Evolutionary conservation across 1,140 invertebrate species (phyloP).

Genomic region (Nautilus pompilius): DNA sequence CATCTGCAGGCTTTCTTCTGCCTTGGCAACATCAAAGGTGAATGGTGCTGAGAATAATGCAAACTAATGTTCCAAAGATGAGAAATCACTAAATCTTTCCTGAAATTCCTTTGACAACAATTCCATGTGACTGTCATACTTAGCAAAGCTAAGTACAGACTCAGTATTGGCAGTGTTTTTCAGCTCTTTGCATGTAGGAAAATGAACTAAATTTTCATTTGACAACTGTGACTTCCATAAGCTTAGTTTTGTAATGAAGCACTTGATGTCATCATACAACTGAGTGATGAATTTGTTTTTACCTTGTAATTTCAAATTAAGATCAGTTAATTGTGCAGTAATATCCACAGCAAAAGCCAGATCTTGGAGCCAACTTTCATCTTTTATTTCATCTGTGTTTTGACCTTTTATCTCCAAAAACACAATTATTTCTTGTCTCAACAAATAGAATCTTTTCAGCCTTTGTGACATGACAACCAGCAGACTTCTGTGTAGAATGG

Average conservation of each 20-base stretch:
- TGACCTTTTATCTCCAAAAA: conserved; percentile 10
- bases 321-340: conserved; percentile 13
- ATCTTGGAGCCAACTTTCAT: conserved; percentile 12
- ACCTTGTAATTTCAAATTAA: conserved; percentile 7
- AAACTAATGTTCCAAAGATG: conserved; percentile 10
- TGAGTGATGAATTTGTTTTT: conserved; percentile 12
- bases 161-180: conserved; percentile 7
- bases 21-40: conserved; percentile 4
- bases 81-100: conserved; percentile 15
- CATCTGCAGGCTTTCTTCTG: not conserved
- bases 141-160: conserved; percentile 7
- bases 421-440: conserved; percentile 8
- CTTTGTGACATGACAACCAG: conserved; percentile 1
- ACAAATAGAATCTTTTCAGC: conserved; percentile 2
- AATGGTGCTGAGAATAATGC: conserved; percentile 8
- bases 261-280: conserved; percentile 12
- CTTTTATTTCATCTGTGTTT: conserved; percentile 15
- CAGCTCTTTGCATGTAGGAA: conserved; percentile 8
- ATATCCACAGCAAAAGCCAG: conserved; percentile 5
- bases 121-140: conserved; percentile 9
- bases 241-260: conserved; percentile 12
- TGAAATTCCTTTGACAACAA: conserved; percentile 10
- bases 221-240: conserved; percentile 12
- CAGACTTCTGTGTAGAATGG: not conserved
- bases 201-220: conserved; percentile 13